phyloP scores from a whole-genome alignment of 2,113 vertebrate species.

The Hippocampus mohnikei region DNA sequence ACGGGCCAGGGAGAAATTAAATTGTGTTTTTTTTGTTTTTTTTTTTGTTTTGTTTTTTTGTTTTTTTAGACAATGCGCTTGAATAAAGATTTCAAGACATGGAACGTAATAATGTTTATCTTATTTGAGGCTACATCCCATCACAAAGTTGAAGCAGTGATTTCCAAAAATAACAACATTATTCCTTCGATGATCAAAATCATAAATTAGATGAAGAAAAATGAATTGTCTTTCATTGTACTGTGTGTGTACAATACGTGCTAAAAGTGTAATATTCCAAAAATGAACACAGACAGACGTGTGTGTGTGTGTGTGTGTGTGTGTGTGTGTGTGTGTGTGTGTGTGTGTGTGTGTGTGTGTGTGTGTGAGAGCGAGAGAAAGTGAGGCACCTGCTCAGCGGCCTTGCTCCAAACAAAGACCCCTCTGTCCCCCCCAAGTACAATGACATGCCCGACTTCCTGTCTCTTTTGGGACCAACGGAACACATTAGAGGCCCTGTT shows the following conservation, averaged over 20 bases:
- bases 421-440: conserved; percentile 64
- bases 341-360: too few species aligned
- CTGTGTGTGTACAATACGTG: background rate
- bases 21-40: background rate
- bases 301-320: conserved; percentile 1
- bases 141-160: too few species aligned
- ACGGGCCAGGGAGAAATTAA: background rate
- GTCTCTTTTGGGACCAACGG: conserved; percentile 56
- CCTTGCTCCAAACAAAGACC: conserved; percentile 69
- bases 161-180: too few species aligned
- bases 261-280: background rate
- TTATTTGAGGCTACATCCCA: too few species aligned
- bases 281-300: conserved; percentile 14
- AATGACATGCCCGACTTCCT: conserved; percentile 62
- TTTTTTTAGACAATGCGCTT: background rate
- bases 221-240: background rate
- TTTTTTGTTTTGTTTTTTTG: too few species aligned
- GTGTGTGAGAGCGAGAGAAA: conserved; percentile 10
- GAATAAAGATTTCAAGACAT: background rate
- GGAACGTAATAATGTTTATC: too few species aligned
- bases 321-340: conserved; percentile 4
- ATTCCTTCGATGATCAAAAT: too few species aligned
- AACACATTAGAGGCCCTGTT: conserved; percentile 26
- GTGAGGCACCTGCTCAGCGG: conserved; percentile 69
- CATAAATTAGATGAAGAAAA: too few species aligned